Base-by-base conservation (phyloP, 2,113 vertebrate species). In the Lepidothrix coronata region DNA sequence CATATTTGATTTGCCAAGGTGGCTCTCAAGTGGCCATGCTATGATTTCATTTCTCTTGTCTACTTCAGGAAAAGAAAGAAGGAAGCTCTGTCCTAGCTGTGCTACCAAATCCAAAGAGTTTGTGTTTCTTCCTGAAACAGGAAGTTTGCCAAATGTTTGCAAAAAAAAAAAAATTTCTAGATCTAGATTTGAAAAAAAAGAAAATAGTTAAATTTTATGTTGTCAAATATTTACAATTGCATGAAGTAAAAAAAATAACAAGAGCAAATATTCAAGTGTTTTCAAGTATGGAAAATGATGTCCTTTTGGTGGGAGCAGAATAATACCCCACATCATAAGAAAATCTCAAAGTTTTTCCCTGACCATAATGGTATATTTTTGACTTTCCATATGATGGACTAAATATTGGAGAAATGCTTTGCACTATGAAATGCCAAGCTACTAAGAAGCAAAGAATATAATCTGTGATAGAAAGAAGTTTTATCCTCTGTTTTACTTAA, bases 21-120 rank as follows among this genome's bases (percentile, higher is more conserved):
- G 51, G 51, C 19, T 80, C 14, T 73, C 20, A 5, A 44, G 16
- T 80, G 72, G 54, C 48, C 41, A 44, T 51, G 33, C 23, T 39
- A 71, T 59, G 9, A 59, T 76, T 87, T 85, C 2, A 63, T 93
- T 89, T 89, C 66, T 89, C n/a, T 82, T 82, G 9, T 87, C 70
- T 88, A 9, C 74, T 78, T 89, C 73, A 93, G 90, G 63, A 63
- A 81, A 91, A 77, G 55, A 92, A 89, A 74, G 82, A 83, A 76
- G 49, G 49, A 73, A 85, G 2, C 6, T 58, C 14, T 88, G 19
- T 66, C 35, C 17, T 11, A 61, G 23, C 35, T 88, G 25, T 44
- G 17, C 18, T 51, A 33, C 10, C 2, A 14, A 39, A 88, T 35
- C 23, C 30, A 61, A 71, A 95, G 67, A 63, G 8, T 24, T 55